Evolutionary conservation across 2,888 invertebrate species (phyloP).

Genomic region (Apamea monoglypha): DNA sequence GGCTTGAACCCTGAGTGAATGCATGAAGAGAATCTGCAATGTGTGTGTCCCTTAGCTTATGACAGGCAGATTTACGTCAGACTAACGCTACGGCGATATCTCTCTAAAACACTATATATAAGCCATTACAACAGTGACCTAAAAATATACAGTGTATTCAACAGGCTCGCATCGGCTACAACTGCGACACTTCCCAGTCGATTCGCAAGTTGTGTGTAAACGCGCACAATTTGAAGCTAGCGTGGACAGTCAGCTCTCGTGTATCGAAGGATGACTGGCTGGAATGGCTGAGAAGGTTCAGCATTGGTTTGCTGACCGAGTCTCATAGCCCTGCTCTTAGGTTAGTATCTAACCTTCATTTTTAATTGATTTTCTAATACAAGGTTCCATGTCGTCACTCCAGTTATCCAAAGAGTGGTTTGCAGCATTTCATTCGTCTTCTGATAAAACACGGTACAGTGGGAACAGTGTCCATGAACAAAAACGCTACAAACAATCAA

Average conservation of each 20-base stretch:
- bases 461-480: neutral
- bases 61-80: no score
- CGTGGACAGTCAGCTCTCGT: constrained; percentile 97
- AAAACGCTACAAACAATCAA: neutral
- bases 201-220: constrained; percentile 96
- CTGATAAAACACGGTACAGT: no score
- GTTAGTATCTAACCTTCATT: constrained; percentile 71
- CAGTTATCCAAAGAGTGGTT: neutral
- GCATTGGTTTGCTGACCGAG: constrained; percentile 97
- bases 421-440: no score
- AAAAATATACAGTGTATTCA: neutral
- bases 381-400: no score
- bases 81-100: no score
- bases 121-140: neutral
- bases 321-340: constrained; percentile 98
- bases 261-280: constrained; percentile 99
- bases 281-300: constrained; percentile 98
- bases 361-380: neutral
- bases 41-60: no score
- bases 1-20: no score
- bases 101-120: no score
- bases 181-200: constrained; percentile 92
- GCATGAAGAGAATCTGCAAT: no score
- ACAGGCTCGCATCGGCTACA: constrained; percentile 81
- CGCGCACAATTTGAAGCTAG: constrained; percentile 95